Evolutionary conservation across 2,888 invertebrate genomes (phyloP).

Genomic region (Mycalesis mineus): DNA sequence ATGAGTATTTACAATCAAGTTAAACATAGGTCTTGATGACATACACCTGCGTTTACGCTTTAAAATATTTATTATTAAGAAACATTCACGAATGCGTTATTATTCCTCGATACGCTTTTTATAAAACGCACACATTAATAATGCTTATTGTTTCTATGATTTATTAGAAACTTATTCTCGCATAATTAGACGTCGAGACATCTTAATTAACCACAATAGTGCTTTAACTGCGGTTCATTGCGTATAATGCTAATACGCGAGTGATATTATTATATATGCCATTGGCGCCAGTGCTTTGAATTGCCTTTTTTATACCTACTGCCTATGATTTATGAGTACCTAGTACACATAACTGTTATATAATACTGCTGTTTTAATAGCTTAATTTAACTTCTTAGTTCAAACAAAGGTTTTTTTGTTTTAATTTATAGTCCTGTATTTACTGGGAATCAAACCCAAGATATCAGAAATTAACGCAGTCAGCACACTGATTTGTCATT

Average conservation of each 20-base stretch:
- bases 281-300: neutral
- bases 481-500: too few relatives aligned
- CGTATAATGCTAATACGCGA: neutral
- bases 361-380: too few relatives aligned
- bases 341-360: too few relatives aligned
- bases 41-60: neutral
- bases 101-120: neutral
- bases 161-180: neutral
- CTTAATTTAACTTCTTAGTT: too few relatives aligned
- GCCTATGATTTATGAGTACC: neutral
- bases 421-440: too few relatives aligned
- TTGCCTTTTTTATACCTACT: neutral
- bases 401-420: too few relatives aligned
- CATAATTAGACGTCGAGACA: neutral
- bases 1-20: too few relatives aligned
- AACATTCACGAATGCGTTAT: neutral
- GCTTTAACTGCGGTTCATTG: constrained; percentile 1
- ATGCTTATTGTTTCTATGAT: neutral
- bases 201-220: neutral
- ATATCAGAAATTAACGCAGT: too few relatives aligned
- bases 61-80: too few relatives aligned
- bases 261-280: neutral
- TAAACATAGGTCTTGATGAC: too few relatives aligned
- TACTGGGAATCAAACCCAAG: too few relatives aligned
- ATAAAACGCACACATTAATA: neutral